Base-by-base conservation (phyloP, 2,797 vertebrate genomes). In the Anas flavirostris region DNA sequence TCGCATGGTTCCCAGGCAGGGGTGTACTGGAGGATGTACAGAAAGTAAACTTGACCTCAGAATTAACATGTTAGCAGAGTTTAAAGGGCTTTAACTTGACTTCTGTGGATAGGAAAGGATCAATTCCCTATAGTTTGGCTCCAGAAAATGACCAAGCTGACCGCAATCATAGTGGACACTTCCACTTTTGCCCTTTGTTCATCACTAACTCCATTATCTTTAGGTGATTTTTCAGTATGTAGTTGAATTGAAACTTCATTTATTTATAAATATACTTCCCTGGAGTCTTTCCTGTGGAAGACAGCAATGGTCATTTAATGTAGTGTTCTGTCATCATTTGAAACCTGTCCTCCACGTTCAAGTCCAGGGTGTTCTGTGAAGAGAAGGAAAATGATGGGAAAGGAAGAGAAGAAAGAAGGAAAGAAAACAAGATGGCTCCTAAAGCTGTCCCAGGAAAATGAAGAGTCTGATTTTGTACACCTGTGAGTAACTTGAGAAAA, bases 111-210 rank as follows among this genome's bases (percentile, higher is more conserved):
- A 25, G 2, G 5, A 50, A 53, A 59, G 18, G 64, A 86, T 46
- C 0, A 4, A 28, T 33, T 83, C 5, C 31, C 19, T 69, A 7
- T n/a, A 63, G 41, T 46, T 68, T 82, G n/a, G 64, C 16, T 79
- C n/a, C 46, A 69, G 46, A 37, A 85, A 76, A 33, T 11, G 25
- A 28, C 25, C 7, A 8, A 75, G 23, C 17, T 72, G 70, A 18
- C 8, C 0, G 2, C 12, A 5, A 85, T 73, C 11, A 23, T 9
- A 63, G 8, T 0, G 0, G 11, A 10, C 0, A 0, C 8, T 70
- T 76, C 29, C 86, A 46, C 56, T 3, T 48, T 50, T 1, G 0
- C 43, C 37, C n/a, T 64, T 22, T 60, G 56, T 50, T 25, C 25
- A 7, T 75, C 44, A 68, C 22, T 9, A 62, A 7, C 35, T 77